Conservation (phyloP, 2,888 invertebrate species). For the Plebejus anna region DNA sequence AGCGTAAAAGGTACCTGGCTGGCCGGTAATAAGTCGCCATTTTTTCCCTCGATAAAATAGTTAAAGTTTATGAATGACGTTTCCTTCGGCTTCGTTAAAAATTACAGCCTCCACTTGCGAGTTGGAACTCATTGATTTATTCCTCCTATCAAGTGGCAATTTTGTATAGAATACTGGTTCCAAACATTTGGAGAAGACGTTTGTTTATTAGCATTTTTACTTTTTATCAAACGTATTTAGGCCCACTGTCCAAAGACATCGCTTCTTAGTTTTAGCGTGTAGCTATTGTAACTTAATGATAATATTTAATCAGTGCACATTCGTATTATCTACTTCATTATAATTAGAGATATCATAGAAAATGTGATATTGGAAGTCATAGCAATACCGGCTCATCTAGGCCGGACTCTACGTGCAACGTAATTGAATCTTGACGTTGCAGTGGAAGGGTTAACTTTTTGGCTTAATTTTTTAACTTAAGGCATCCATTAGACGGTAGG, state of each 20-base stretch:
- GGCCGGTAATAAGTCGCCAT: conserved; percentile 2
- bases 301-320: too few relatives aligned
- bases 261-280: too few relatives aligned
- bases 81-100: conserved; percentile 18
- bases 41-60: conserved; percentile 24
- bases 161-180: background rate
- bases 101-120: background rate
- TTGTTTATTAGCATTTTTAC: background rate
- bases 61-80: conserved; percentile 23
- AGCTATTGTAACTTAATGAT: too few relatives aligned
- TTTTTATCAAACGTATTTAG: background rate
- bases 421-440: background rate
- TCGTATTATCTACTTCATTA: too few relatives aligned
- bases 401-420: background rate
- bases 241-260: too few relatives aligned
- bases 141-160: background rate
- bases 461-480: background rate
- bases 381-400: too few relatives aligned
- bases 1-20: background rate
- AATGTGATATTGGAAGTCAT: too few relatives aligned
- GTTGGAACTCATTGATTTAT: conserved; percentile 7
- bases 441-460: background rate
- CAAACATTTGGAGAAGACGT: background rate
- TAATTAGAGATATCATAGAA: too few relatives aligned
- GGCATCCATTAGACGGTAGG: too few relatives aligned